Percentiles rank a stretch among this genome's conserved stretches.
Conservation (phyloP, 2,888 invertebrate species). For the Exephanes ischioxanthus region DNA sequence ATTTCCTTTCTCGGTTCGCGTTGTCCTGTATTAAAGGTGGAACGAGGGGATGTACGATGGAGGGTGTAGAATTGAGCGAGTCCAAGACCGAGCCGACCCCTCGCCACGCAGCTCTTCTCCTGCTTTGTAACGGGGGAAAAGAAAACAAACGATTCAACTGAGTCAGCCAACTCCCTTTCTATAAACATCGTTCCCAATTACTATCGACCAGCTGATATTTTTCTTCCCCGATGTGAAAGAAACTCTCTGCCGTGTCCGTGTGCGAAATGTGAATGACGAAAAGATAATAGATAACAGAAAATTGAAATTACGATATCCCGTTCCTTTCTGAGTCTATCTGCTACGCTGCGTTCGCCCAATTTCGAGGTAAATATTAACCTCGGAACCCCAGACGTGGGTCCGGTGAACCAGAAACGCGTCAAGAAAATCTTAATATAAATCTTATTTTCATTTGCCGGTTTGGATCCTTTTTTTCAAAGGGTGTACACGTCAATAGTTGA, state of each 20-base stretch:
- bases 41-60: neutral
- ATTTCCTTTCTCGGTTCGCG: neutral
- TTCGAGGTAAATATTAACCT: neutral
- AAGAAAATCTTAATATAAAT: no score
- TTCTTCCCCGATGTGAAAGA: slow-evolving; percentile 17
- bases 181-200: slow-evolving; percentile 19
- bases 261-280: neutral
- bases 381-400: no score
- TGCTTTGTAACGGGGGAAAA: neutral
- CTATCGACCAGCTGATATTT: slow-evolving; percentile 20
- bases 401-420: no score
- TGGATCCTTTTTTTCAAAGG: slow-evolving; percentile 14
- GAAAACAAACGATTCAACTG: slow-evolving; percentile 22
- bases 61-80: neutral
- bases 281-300: neutral
- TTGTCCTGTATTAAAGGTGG: neutral
- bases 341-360: neutral
- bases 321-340: neutral
- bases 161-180: neutral
- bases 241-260: neutral
- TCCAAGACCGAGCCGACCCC: neutral
- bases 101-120: neutral
- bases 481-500: neutral
- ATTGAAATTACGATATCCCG: neutral
- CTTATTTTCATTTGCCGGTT: neutral